These are phyloP conservation scores for Cryptus armator DNA, from an alignment of 2,888 invertebrate species.

Conservation along the genomic window DNA sequence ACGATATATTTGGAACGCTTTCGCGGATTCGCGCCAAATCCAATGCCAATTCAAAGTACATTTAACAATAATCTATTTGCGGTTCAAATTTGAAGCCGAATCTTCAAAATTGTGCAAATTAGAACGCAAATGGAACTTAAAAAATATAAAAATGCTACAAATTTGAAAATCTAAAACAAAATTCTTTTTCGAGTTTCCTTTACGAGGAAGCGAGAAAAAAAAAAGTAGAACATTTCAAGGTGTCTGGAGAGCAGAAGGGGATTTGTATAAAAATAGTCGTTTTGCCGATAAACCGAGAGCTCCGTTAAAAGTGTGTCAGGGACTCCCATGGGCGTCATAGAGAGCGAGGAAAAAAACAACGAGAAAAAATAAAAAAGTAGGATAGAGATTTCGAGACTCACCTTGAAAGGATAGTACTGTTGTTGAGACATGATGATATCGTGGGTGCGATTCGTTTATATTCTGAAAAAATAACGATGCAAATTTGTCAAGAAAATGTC, in stretches of 20 bases:
- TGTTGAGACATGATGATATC: constrained; percentile 90
- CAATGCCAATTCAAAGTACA: too few relatives aligned
- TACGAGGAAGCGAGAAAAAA: not conserved
- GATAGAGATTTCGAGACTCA: constrained; percentile 84
- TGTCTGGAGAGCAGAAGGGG: not conserved
- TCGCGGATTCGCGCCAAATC: too few relatives aligned
- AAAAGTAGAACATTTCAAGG: not conserved
- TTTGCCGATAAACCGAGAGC: not conserved
- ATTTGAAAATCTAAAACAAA: too few relatives aligned
- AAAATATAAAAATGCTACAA: too few relatives aligned
- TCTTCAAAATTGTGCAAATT: too few relatives aligned
- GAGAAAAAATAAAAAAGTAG: constrained; percentile 52
- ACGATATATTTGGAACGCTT: too few relatives aligned
- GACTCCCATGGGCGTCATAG: constrained; percentile 64
- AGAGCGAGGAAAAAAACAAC: constrained; percentile 32
- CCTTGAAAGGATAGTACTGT: constrained; percentile 95
- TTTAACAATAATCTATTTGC: too few relatives aligned
- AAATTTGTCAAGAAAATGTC: not conserved
- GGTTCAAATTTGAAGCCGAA: too few relatives aligned
- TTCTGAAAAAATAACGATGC: constrained; percentile 44
- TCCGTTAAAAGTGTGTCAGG: constrained; percentile 65
- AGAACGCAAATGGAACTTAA: too few relatives aligned
- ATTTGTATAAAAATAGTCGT: not conserved
- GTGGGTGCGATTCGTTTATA: constrained; percentile 1
- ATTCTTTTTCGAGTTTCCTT: too few relatives aligned